phyloP scores from a whole-genome alignment of 2,888 invertebrate species.

The Drosophila suboccidentalis region DNA sequence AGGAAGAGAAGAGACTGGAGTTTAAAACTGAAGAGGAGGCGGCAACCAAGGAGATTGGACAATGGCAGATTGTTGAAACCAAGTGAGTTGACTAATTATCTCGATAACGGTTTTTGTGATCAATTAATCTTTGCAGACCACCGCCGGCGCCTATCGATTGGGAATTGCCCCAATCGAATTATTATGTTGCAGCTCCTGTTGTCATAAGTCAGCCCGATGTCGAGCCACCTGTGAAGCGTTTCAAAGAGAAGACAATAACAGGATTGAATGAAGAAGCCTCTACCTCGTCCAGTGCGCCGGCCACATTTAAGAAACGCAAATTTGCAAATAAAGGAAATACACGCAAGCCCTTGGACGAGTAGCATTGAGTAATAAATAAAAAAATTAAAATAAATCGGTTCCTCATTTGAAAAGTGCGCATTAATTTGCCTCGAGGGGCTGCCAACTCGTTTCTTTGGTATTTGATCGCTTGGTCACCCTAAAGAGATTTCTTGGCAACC shows the following conservation, averaged over 20 bases:
- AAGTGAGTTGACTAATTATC: conserved; percentile 85
- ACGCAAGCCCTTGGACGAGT: conserved; percentile 81
- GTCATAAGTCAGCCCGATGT: conserved; percentile 60
- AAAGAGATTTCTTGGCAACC: conserved; percentile 2
- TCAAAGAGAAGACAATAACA: conserved; percentile 84
- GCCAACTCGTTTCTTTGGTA: conserved; percentile 20
- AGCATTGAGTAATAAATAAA: background rate
- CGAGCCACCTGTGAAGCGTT: conserved; percentile 84
- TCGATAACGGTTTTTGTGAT: no score
- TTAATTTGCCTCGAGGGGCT: conserved; percentile 10
- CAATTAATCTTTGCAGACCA: conserved; percentile 66
- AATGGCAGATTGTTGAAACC: conserved; percentile 90
- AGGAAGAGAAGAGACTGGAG: conserved; percentile 86
- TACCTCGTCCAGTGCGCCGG: conserved; percentile 52
- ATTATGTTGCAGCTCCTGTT: conserved; percentile 71
- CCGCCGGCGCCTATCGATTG: conserved; percentile 87
- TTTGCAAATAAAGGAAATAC: conserved; percentile 83
- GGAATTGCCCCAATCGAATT: conserved; percentile 89
- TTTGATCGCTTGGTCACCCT: conserved; percentile 19
- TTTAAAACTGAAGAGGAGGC: conserved; percentile 86
- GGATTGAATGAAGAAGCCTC: conserved; percentile 65
- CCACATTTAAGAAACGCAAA: conserved; percentile 84
- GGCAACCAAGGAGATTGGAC: conserved; percentile 89
- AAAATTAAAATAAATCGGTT: background rate
- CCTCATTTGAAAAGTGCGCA: background rate